Conservation (phyloP, 2,888 invertebrate species). For the Micropterix aruncella region DNA sequence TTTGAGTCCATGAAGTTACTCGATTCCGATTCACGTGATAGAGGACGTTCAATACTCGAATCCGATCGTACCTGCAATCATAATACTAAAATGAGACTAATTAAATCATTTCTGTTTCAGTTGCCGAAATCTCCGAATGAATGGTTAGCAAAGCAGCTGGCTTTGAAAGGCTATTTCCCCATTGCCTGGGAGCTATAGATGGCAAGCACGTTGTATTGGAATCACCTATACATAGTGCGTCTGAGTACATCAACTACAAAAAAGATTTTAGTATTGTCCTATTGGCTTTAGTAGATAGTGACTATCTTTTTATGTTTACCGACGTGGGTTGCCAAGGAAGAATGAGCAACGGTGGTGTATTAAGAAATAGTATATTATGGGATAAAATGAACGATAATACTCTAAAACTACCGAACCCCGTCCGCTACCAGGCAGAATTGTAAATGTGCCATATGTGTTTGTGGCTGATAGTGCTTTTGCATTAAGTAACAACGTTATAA, state of each 20-base stretch:
- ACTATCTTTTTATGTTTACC: slow-evolving; percentile 1
- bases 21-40: too few species aligned
- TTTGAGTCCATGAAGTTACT: too few species aligned
- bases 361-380: slow-evolving; percentile 7
- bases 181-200: not conserved
- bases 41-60: too few species aligned
- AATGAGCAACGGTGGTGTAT: slow-evolving; percentile 1
- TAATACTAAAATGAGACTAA: too few species aligned
- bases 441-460: too few species aligned
- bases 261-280: slow-evolving; percentile 2
- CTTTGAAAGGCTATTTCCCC: not conserved
- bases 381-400: not conserved
- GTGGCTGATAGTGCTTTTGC: too few species aligned
- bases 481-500: too few species aligned
- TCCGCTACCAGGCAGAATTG: too few species aligned
- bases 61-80: too few species aligned
- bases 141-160: too few species aligned
- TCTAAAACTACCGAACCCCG: not conserved
- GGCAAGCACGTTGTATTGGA: not conserved
- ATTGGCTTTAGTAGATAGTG: slow-evolving; percentile 1
- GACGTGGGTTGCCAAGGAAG: slow-evolving; percentile 3
- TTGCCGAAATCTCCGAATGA: too few species aligned
- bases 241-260: slow-evolving; percentile 2
- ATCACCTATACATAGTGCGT: slow-evolving; percentile 2
- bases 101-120: too few species aligned